Evolutionary conservation across 2,113 vertebrate species (phyloP).

Genomic region (Anthoscopus minutus): DNA sequence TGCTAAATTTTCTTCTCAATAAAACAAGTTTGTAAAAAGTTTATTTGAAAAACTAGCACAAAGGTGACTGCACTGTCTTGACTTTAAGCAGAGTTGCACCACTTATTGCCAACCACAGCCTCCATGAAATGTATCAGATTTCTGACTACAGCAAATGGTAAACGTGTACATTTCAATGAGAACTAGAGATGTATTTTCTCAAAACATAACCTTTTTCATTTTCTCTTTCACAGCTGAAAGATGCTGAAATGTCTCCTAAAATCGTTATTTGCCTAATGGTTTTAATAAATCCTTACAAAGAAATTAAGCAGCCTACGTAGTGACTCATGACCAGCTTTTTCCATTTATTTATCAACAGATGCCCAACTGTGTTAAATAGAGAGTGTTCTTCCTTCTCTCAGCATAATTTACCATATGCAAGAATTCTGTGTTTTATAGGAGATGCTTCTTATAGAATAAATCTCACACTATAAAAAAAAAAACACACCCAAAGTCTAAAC

Average conservation of each 20-base stretch:
- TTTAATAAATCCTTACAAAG: slow-evolving; percentile 21
- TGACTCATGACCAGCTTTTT: slow-evolving; percentile 26
- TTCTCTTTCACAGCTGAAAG: background rate
- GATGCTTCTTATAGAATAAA: background rate
- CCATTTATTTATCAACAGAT: slow-evolving; percentile 12
- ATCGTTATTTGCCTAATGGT: background rate
- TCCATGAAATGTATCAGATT: background rate
- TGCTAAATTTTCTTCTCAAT: background rate
- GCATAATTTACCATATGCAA: background rate
- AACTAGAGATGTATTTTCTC: background rate
- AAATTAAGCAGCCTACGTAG: slow-evolving; percentile 26
- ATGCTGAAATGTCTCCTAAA: background rate
- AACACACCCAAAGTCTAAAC: background rate
- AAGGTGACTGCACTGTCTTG: background rate
- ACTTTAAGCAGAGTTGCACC: background rate
- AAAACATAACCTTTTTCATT: background rate
- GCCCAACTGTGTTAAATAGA: background rate
- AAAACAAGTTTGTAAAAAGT: background rate
- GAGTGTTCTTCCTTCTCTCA: background rate
- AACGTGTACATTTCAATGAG: background rate
- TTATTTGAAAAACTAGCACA: background rate
- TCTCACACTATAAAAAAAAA: background rate
- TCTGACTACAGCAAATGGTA: background rate
- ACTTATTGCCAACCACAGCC: background rate
- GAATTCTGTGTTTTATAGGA: background rate